Evolutionary conservation across 1,140 invertebrate genomes (phyloP).

Genomic region (Ceratina australensis): DNA sequence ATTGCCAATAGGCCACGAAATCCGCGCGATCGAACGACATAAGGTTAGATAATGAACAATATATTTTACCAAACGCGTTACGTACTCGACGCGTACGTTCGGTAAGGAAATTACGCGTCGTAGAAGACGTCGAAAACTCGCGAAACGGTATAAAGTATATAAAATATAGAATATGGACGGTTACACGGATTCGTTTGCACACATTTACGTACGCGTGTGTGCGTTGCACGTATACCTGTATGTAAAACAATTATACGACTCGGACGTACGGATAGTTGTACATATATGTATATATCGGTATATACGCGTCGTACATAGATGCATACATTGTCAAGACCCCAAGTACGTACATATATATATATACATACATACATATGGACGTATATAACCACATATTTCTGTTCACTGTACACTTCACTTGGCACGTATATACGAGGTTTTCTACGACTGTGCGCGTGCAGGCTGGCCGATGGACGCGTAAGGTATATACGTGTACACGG

Average conservation of each 20-base stretch:
- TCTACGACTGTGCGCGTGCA: too few relatives aligned
- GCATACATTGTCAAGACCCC: too few relatives aligned
- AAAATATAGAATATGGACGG: too few relatives aligned
- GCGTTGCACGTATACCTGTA: background rate
- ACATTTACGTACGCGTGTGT: background rate
- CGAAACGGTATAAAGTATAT: background rate
- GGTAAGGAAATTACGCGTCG: background rate
- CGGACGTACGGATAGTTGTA: background rate
- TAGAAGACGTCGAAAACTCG: constrained; percentile 18
- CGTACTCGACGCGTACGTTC: constrained; percentile 14
- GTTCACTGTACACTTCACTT: too few relatives aligned
- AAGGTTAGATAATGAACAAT: constrained; percentile 29
- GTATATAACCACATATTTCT: constrained; percentile 1
- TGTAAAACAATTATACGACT: constrained; percentile 1
- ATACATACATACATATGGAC: background rate
- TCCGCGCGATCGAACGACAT: background rate
- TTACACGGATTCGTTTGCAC: background rate
- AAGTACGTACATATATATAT: constrained; percentile 18
- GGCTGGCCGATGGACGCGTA: background rate
- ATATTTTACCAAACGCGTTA: background rate
- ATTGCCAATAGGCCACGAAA: background rate
- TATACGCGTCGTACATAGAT: too few relatives aligned
- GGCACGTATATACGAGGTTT: background rate
- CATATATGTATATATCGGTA: too few relatives aligned
- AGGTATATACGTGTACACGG: constrained; percentile 12